Evolutionary conservation across 2,113 vertebrate species (phyloP), one percentile per base, ranked within the genome.

Genomic region (Fulmarus glacialis): DNA sequence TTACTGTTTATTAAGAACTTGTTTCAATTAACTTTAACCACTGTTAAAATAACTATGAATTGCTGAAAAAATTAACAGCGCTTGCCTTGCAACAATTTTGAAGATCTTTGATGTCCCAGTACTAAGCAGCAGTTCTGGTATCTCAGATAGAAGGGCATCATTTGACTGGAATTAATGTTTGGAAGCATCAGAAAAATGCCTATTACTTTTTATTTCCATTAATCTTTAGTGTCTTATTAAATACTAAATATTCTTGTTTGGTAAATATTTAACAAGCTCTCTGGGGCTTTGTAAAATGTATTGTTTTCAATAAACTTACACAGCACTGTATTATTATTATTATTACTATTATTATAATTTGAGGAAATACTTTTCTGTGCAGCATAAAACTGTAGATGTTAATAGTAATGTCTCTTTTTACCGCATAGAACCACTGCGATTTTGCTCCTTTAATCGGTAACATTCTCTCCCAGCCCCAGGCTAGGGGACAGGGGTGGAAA

Each of bases 1-100:
- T 94, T 97, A 94, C 91, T 95, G 60, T 95, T 97, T 98, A 95
- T 97, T 97, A 96, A 86, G 67, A 93, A 83, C 70, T 95, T 94
- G 81, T 95, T 97, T 96, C 81, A 83, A 82, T 97, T 95, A 97
- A 78, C 86, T 92, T 85, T 90, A 96, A 64, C 85, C 86, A 86
- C 52, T 94, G 45, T 91, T 97, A 83, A 96, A 97, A 86, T 88
- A 86, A 90, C 71, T 63, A 40, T 42, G 59, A 90, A 86, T 86
- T 83, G 81, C 78, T 53, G 48, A 59, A 93, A 82, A 93, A 82
- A 73, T 52, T 45, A 70, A 15, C 58, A 83, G 56, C 4, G 3
- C 74, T 82, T 80, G 67, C 73, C 73, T 92, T 92, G 80, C 27
- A 83, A 87, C 50, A 45, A 14, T 58, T 89, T 60, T 67, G 10